Evolutionary conservation across 2,113 vertebrate species (phyloP).

Genomic region (Ceratotherium simum): DNA sequence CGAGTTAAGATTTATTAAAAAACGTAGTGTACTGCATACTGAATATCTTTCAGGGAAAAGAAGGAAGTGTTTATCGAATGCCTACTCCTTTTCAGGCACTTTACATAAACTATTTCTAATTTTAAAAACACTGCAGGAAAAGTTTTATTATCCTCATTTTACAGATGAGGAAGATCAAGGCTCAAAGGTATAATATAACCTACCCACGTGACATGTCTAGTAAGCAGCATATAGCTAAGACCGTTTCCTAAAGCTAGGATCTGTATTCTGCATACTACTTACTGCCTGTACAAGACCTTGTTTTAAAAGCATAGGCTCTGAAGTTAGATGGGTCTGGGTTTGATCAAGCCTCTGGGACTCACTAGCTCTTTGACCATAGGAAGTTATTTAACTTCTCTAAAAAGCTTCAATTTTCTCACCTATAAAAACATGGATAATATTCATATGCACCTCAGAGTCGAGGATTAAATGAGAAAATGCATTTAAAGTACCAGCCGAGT

Average conservation of each 20-base stretch:
- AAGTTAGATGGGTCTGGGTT: neutral
- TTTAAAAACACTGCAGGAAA: neutral
- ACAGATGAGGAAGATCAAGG: neutral
- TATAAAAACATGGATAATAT: neutral
- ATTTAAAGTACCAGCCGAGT: neutral
- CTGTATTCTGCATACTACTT: neutral
- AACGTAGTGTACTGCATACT: neutral
- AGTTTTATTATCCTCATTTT: neutral
- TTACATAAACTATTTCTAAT: neutral
- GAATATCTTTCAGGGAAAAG: neutral
- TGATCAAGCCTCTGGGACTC: neutral
- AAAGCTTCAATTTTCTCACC: neutral
- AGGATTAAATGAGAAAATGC: neutral
- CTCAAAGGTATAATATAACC: neutral
- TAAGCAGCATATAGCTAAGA: neutral
- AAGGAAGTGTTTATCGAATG: neutral
- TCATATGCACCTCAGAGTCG: neutral
- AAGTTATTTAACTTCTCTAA: conserved; percentile 29
- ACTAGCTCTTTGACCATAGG: neutral
- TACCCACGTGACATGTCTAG: too few relatives aligned
- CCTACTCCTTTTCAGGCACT: neutral
- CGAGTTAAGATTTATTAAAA: neutral
- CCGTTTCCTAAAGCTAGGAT: neutral
- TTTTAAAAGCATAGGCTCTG: neutral
- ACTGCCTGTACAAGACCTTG: neutral